Base-by-base conservation (phyloP, 2,888 invertebrate genomes). In the Hesperia comma region DNA sequence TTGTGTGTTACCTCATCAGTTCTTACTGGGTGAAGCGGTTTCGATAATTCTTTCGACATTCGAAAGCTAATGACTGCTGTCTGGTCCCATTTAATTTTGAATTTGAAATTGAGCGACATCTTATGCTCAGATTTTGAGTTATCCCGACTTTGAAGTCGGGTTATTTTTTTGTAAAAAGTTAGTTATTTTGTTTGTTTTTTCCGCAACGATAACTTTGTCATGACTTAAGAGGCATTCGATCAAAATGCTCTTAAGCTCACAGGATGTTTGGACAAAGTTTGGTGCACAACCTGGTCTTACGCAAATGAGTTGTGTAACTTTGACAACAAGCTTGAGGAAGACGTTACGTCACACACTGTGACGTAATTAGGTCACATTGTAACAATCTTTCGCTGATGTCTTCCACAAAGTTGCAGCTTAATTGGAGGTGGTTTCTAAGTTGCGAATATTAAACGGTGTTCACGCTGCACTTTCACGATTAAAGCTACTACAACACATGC, bases 341-440 rank as follows among this genome's bases (percentile, higher is more conserved):
- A 19, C 62, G 14, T 55, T 56, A 49, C 49, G 49, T 63, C 63
- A 57, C 63, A 51, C 15, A 14, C 21, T 63, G 41, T n/a, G 56
- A 49, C 51, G 51, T 64, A 57, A 64, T 57, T 51, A 26, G 40
- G 49, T 21, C 49, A 14, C 33, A 15, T 14, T 15, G 57, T 15
- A 56, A 43, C 51, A 57, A 64, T 64, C 64, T 64, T 64, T 64
- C 41, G 40, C 58, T 58, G 32, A 41, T 41, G 40, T 57, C 40
- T 51, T 21, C 51, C 14, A 26, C 26, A 21, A 21, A 58, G 19
- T n/a, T 32, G 8, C 19, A 6, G 10, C 26, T 58, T 46, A 26
- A 58, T 58, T 57, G 41, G 40, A 12, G 40, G 37, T 37, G 37
- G 49, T 19, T 19, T 12, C 49, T 12, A 49, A 49, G 49, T 49